Percentiles rank a stretch among this genome's conserved stretches.
phyloP scores from a whole-genome alignment of 2,113 vertebrate genomes.

The Saccopteryx leptura region DNA sequence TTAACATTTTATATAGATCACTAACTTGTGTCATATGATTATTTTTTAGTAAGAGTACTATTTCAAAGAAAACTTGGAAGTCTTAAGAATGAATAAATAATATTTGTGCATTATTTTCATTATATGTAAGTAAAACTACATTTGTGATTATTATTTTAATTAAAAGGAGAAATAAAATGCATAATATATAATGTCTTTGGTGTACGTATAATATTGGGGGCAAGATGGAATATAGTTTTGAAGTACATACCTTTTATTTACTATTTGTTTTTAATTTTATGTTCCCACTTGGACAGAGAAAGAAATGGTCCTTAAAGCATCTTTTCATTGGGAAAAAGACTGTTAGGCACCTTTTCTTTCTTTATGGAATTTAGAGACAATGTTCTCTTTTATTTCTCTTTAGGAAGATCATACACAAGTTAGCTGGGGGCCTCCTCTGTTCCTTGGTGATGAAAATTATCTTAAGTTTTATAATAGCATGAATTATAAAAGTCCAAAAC shows the following conservation, averaged over 20 bases:
- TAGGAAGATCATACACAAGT: background rate
- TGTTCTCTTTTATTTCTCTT: background rate
- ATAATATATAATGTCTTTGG: background rate
- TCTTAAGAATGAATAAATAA: background rate
- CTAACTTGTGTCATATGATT: background rate
- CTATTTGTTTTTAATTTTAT: constrained; percentile 3
- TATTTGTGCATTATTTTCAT: background rate
- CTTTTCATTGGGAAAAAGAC: background rate
- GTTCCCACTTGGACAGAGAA: background rate
- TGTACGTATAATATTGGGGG: background rate
- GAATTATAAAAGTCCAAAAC: background rate
- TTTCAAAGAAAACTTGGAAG: background rate
- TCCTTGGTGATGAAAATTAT: background rate
- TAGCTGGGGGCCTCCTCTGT: too few relatives aligned
- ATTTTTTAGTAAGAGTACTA: background rate
- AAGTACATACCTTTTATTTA: background rate
- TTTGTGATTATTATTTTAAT: background rate
- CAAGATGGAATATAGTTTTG: background rate
- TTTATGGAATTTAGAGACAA: background rate
- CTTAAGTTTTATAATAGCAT: background rate
- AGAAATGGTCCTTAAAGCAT: background rate
- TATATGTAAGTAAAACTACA: background rate
- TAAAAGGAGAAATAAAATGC: background rate
- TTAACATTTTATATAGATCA: background rate
- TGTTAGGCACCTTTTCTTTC: background rate